phyloP scores from a whole-genome alignment of 1,140 invertebrate genomes.

The Calliopsis andreniformis region DNA sequence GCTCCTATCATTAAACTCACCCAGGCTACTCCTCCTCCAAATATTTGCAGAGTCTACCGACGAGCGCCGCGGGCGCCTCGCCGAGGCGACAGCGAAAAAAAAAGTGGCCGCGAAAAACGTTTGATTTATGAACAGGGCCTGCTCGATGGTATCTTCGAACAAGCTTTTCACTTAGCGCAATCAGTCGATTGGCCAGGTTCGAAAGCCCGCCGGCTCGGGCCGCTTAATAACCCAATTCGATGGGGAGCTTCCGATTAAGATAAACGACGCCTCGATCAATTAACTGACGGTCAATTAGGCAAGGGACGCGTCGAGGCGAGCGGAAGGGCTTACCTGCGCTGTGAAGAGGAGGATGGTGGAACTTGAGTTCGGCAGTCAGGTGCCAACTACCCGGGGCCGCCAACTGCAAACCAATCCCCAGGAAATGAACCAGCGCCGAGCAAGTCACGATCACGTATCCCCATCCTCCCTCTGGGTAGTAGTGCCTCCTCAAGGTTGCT shows the following conservation, averaged over 20 bases:
- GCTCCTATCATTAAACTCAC: neutral
- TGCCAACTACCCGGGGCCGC: conserved; percentile 70
- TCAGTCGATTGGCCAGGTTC: conserved; percentile 16
- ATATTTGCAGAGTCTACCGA: neutral
- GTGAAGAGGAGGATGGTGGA: conserved; percentile 70
- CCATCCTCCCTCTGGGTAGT: conserved; percentile 86
- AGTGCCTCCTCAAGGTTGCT: conserved; percentile 81
- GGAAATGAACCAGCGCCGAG: conserved; percentile 81
- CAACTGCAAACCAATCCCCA: conserved; percentile 80
- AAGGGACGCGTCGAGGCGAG: neutral
- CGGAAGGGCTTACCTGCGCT: conserved; percentile 62
- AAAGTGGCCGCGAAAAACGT: conserved; percentile 24
- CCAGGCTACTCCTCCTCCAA: neutral
- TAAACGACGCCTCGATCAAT: conserved; percentile 24
- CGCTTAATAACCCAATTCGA: neutral
- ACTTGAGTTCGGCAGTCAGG: conserved; percentile 64
- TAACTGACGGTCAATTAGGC: conserved; percentile 24
- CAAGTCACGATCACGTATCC: conserved; percentile 84
- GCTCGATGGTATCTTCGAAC: conserved; percentile 1
- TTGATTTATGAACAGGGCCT: conserved; percentile 26
- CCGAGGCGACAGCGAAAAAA: neutral
- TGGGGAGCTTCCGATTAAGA: conserved; percentile 20
- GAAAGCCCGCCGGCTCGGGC: conserved; percentile 6
- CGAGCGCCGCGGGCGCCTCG: conserved; percentile 8
- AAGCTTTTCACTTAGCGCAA: conserved; percentile 36